Base-by-base conservation (phyloP, 1,140 invertebrate species). In the Heliconius congener region DNA sequence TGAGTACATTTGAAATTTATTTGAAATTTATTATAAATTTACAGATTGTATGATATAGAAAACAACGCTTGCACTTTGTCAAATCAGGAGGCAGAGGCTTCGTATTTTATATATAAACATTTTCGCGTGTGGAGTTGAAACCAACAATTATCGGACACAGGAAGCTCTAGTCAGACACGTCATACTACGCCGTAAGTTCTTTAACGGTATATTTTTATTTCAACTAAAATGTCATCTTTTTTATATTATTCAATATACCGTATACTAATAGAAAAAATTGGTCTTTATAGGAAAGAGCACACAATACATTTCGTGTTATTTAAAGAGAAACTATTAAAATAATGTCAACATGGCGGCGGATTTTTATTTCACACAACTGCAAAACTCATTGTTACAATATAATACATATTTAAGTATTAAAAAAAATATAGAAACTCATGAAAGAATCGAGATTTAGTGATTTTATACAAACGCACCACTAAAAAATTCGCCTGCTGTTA, bases 191-290 rank as follows among this genome's bases (percentile, higher is more conserved):
- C 8, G 55, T 23, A 9, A 57, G 55, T 57, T n/a, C 8, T 57
- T 57, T 57, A 23, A 57, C n/a, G 8, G 50, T 23, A 66, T 66
- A 66, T 66, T 66, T 60, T 66, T 66, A 66, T 27, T 66, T 23
- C n/a, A 27, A 23, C 55, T 23, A 13, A 57, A 57, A 23, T 18
- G 8, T 57, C 3, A 1, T n/a, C n/a, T 57, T 8, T 57, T 57
- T 57, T 8, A 3, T n/a, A 23, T 57, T 57, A 57, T 57, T 57
- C 55, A 57, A 57, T 52, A 52, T 52, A 6, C 50, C n/a, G 0
- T 23, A 23, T 23, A 23, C 3, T 11, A 57, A 57, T 57, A 57
- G 19, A 57, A n/a, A 57, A 57, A 57, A 8, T 9, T 57, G 9
- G 8, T 19, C 8, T 57, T 57, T 57, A 23, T 9, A n/a, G 19